Conservation (phyloP, 2,113 vertebrate genomes). For the Actenoides hombroni region DNA sequence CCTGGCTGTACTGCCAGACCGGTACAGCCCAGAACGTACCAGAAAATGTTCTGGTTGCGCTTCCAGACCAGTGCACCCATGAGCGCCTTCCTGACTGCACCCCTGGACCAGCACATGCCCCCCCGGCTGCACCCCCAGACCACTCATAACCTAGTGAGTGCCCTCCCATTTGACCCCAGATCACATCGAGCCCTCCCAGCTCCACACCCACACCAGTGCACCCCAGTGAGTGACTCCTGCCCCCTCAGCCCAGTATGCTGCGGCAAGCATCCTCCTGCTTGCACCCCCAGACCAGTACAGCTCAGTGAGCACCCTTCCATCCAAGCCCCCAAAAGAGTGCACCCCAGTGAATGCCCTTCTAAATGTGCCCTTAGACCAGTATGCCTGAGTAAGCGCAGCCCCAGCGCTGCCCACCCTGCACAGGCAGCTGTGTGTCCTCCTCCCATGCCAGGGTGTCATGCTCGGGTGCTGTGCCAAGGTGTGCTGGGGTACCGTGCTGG, state of each 20-base stretch:
- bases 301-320: rapidly evolving
- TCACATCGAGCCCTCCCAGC: no score
- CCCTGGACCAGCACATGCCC: no score
- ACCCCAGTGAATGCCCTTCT: slow-evolving; percentile 47
- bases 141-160: background rate
- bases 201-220: background rate
- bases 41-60: background rate
- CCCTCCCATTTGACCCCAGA: slow-evolving; percentile 26
- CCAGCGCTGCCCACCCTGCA: slow-evolving; percentile 63
- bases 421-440: slow-evolving; percentile 8
- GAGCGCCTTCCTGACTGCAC: background rate
- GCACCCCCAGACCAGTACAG: rapidly evolving
- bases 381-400: slow-evolving; percentile 62
- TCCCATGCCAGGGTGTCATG: background rate
- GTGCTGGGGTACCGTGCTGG: background rate
- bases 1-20: background rate
- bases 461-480: background rate
- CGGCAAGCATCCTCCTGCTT: slow-evolving; percentile 62
- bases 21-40: background rate
- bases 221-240: background rate
- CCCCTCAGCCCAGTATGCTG: background rate
- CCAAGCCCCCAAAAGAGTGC: slow-evolving; percentile 80
- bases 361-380: background rate
- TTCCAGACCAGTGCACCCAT: background rate
- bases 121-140: background rate